Conservation (phyloP, 2,888 invertebrate species). For the Aphodius sticticus region DNA sequence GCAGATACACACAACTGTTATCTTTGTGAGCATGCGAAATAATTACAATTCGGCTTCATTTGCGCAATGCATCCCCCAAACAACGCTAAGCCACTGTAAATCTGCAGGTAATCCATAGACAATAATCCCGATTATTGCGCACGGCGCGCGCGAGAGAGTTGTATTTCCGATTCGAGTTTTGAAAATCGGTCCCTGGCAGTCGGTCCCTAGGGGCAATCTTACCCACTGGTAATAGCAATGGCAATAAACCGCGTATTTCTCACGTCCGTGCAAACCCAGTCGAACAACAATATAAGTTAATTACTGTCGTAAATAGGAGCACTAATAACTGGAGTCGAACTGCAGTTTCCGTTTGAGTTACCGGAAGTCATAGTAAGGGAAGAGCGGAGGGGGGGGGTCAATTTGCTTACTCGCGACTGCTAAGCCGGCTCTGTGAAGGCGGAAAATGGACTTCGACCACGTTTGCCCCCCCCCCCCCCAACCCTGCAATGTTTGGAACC, state of each 20-base stretch:
- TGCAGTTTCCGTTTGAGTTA: background rate
- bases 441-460: background rate
- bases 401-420: conserved; percentile 4
- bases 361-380: background rate
- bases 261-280: background rate
- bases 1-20: background rate
- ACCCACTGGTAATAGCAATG: background rate
- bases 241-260: conserved; percentile 4
- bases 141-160: background rate
- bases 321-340: background rate
- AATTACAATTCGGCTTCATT: background rate
- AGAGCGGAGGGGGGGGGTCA: background rate
- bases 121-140: background rate
- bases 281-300: conserved; percentile 4
- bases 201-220: background rate
- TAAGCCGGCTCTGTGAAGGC: background rate
- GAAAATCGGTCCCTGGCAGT: background rate
- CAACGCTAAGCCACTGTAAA: background rate
- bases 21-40: background rate
- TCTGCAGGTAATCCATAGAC: background rate
- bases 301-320: background rate
- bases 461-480: background rate
- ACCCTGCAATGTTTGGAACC: background rate
- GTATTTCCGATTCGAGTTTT: background rate
- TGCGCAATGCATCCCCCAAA: background rate